Base-by-base conservation (phyloP, 2,113 vertebrate genomes). In the Campylorhamphus procurvoides region DNA sequence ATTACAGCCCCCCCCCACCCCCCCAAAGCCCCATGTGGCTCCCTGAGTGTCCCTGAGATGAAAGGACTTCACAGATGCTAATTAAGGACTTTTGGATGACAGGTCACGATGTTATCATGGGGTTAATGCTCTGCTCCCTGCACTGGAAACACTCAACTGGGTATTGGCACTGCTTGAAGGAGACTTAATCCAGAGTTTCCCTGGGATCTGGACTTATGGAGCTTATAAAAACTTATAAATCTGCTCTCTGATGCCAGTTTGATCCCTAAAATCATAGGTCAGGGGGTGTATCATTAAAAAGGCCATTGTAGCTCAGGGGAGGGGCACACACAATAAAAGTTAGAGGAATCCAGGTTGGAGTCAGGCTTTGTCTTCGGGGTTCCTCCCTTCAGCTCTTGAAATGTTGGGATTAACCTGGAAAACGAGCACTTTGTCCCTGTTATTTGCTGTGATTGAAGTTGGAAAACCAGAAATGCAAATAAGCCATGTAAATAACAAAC, bases 61-160 rank as follows among this genome's bases (percentile, higher is more conserved):
- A 97, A 97, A 91, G 71, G 60, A 6, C 44, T 66, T 67, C 4
- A 7, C 15, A 28, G 60, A 31, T 55, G 83, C 19, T 89, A 86
- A 96, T 96, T 96, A 97, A 64, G 75, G 47, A 3, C 5, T 0
- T 46, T 67, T 18, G 72, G 73, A 84, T 76, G 92, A 94, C 73
- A 68, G 55, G 44, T n/a, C 62, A 47, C 0, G 2, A 28, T 63
- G 55, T 31, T 82, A 71, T 85, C 80, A 52, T 79, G 4, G 1
- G 77, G 72, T 40, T 67, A 49, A 31, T 56, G 31, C 71, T 69
- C 82, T 39, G 64, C 55, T 77, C 40, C 74, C 81, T 52, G 31
- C 23, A 6, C 31, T 88, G 74, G 42, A 49, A 25, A 20, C 40
- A 11, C 44, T 15, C 50, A 18, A 40, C 20, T 53, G 3, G 64